Conservation (phyloP, 1,140 invertebrate species). For the Triops cancriformis region DNA sequence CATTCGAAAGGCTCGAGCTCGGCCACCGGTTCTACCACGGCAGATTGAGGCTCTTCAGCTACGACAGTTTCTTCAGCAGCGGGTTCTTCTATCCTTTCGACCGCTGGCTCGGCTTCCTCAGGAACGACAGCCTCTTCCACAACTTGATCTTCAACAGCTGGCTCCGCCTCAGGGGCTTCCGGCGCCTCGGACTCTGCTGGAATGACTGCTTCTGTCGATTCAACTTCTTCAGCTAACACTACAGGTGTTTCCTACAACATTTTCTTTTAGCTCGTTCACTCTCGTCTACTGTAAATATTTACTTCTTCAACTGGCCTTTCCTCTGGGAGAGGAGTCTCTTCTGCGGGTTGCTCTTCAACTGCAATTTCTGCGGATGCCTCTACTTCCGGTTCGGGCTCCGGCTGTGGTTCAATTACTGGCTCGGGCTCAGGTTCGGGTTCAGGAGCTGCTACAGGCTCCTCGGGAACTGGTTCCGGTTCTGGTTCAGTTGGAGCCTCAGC, state of each 20-base stretch:
- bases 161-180: background rate
- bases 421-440: background rate
- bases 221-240: background rate
- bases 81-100: constrained; percentile 1
- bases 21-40: background rate
- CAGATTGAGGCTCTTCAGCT: background rate
- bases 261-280: background rate
- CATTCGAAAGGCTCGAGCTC: constrained; percentile 5
- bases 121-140: background rate
- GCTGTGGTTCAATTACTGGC: background rate
- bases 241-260: background rate
- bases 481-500: background rate
- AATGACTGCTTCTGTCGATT: constrained; percentile 10
- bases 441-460: background rate
- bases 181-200: background rate
- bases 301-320: background rate
- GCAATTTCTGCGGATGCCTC: background rate
- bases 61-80: background rate
- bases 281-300: background rate
- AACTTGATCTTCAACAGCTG: background rate
- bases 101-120: background rate
- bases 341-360: background rate
- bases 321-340: background rate
- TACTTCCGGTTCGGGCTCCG: background rate
- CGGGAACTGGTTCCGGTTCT: background rate